phyloP scores from a whole-genome alignment of 2,113 vertebrate genomes.

The Mastomys natalensis region DNA sequence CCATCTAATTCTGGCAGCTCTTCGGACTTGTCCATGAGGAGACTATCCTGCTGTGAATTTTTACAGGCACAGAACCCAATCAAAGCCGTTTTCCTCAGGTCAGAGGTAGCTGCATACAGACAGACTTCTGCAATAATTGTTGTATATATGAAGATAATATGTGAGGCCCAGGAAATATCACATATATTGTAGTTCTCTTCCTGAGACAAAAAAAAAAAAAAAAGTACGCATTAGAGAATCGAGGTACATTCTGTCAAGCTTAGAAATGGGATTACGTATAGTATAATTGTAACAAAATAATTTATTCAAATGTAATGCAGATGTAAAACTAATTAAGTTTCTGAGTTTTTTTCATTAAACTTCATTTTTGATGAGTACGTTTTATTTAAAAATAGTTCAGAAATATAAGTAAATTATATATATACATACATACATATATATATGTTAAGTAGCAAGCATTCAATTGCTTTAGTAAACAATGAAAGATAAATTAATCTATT shows the following conservation, averaged over 20 bases:
- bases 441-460: neutral
- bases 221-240: constrained; percentile 12
- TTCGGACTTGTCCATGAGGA: neutral
- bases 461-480: neutral
- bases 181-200: neutral
- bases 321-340: constrained; percentile 50
- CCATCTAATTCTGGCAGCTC: constrained; percentile 48
- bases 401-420: neutral
- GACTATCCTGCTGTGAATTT: neutral
- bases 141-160: constrained; percentile 55
- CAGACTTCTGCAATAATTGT: constrained; percentile 76
- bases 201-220: constrained; percentile 62
- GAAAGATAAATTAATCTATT: constrained; percentile 32
- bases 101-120: constrained; percentile 70
- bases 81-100: constrained; percentile 75
- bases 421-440: no score
- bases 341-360: no score
- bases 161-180: constrained; percentile 59
- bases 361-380: neutral
- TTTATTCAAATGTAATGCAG: neutral
- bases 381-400: neutral
- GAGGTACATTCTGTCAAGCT: neutral
- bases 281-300: neutral
- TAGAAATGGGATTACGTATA: neutral
- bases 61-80: constrained; percentile 69